phyloP scores from a whole-genome alignment of 1,140 invertebrate species.

The Zaprionus vittiger region DNA sequence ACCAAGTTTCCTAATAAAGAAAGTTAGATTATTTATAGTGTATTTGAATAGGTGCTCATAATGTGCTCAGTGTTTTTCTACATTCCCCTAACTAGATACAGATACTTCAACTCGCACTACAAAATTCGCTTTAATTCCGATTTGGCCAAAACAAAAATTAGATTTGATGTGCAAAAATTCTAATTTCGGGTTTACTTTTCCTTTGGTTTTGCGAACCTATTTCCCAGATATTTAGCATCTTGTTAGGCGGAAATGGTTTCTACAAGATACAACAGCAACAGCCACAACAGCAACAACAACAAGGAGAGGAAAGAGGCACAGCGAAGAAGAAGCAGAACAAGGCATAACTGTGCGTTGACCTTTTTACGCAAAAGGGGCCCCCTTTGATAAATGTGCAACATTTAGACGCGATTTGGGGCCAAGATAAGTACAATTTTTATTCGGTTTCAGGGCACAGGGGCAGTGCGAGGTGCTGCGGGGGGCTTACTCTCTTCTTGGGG shows the following conservation, averaged over 20 bases:
- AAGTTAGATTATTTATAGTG: background rate
- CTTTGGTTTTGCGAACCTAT: conserved; percentile 33
- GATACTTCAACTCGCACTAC: conserved; percentile 30
- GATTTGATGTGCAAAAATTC: conserved; percentile 71
- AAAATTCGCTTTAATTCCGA: conserved; percentile 70
- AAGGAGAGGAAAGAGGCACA: conserved; percentile 35
- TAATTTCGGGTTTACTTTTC: conserved; percentile 40
- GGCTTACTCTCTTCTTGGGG: conserved; percentile 17
- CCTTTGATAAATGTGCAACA: conserved; percentile 82
- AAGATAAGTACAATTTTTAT: conserved; percentile 60
- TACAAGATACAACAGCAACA: conserved; percentile 67
- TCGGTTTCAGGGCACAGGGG: conserved; percentile 1
- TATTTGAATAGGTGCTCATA: background rate
- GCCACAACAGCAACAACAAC: conserved; percentile 51
- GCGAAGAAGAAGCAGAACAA: conserved; percentile 64
- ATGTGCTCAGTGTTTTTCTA: background rate
- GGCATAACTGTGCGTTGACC: conserved; percentile 81
- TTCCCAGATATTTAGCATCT: conserved; percentile 51
- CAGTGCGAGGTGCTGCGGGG: background rate
- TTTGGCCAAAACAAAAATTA: conserved; percentile 50
- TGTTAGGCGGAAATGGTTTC: conserved; percentile 73
- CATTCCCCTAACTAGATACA: conserved; percentile 30
- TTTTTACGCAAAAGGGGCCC: conserved; percentile 61
- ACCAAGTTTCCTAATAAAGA: no score
- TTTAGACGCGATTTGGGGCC: conserved; percentile 81